These are phyloP conservation scores for Astreopora myriophthalma DNA, from an alignment of 64 coral and sea anemone species.

Conservation along the genomic window DNA sequence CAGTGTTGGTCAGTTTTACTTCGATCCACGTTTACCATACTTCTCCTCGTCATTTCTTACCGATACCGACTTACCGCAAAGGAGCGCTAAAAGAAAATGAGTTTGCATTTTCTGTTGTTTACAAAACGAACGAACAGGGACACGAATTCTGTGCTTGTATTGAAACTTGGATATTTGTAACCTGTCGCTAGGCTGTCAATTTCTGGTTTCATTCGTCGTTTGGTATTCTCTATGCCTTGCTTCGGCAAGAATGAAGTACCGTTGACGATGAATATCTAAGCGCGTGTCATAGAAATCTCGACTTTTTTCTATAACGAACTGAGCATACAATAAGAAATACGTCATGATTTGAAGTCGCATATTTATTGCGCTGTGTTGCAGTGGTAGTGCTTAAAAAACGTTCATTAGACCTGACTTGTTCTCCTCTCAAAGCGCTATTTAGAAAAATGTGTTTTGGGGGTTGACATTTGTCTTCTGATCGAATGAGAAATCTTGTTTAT, in stretches of 20 bases:
- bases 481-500: background rate
- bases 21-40: background rate
- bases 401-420: background rate
- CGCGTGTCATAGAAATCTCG: background rate
- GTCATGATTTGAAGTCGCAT: background rate
- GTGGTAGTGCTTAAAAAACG: background rate
- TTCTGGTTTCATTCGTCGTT: background rate
- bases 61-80: background rate
- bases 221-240: background rate
- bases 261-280: background rate
- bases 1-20: background rate
- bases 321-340: background rate
- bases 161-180: background rate
- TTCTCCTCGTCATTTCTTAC: background rate
- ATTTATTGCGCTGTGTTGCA: background rate
- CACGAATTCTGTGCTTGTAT: background rate
- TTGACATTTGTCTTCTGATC: too few relatives aligned
- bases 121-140: background rate
- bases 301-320: background rate
- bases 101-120: background rate
- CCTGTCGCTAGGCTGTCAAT: background rate
- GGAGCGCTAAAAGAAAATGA: background rate
- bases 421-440: too few relatives aligned
- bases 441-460: too few relatives aligned
- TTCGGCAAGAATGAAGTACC: background rate